phyloP scores from a whole-genome alignment of 2,797 vertebrate species.

The Melopsittacus undulatus region DNA sequence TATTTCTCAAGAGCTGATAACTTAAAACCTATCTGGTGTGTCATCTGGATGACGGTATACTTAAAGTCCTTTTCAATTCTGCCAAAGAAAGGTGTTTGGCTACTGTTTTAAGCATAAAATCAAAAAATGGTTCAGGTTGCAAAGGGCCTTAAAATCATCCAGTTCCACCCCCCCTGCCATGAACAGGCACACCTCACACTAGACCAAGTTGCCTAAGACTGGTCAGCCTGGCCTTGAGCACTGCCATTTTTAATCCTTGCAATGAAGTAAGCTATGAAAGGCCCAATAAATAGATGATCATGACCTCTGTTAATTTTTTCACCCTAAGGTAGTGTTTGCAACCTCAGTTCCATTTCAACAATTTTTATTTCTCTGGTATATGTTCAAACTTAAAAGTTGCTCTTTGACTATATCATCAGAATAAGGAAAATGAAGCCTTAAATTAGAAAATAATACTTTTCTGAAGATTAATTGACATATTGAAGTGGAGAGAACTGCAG shows the following conservation, averaged over 20 bases:
- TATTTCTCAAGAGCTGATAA: not conserved
- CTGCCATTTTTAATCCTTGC: not conserved
- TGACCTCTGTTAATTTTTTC: not conserved
- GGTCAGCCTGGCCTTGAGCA: not conserved
- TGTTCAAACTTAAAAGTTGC: not conserved
- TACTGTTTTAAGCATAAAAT: not conserved
- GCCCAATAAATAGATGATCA: not conserved
- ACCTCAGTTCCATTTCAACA: not conserved
- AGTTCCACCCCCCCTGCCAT: not conserved
- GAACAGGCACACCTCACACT: not conserved
- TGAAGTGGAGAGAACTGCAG: slow-evolving; percentile 36
- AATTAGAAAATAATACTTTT: slow-evolving; percentile 61
- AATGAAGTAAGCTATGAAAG: not conserved
- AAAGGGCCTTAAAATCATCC: not conserved
- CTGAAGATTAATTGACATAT: slow-evolving; percentile 30
- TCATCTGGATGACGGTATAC: not conserved
- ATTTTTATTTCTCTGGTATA: not conserved
- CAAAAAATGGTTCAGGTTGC: not conserved
- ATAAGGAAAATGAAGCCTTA: slow-evolving; percentile 47
- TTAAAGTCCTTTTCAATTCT: not conserved
- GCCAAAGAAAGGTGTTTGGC: not conserved
- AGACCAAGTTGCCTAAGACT: not conserved
- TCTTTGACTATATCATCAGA: slow-evolving; percentile 38
- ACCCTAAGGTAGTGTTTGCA: not conserved
- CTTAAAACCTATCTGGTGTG: not conserved